phyloP scores from a whole-genome alignment of 2,888 invertebrate genomes.

The Xiphydria camelus region DNA sequence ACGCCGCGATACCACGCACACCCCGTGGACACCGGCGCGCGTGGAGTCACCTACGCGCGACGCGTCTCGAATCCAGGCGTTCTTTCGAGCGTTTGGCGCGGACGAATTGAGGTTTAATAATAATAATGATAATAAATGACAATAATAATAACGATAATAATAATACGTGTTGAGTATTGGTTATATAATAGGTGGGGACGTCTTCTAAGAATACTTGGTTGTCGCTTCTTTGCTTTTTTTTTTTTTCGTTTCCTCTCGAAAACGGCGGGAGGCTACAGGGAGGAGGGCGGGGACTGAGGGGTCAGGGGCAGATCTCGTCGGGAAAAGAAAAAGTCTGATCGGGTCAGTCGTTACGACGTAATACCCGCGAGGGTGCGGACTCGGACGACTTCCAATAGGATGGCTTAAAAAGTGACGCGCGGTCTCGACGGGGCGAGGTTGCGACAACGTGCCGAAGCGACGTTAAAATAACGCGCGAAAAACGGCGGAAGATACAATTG shows the following conservation, averaged over 20 bases:
- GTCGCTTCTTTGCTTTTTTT: conserved; percentile 4
- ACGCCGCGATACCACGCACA: too few relatives aligned
- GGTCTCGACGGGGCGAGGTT: too few relatives aligned
- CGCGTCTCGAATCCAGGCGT: not conserved
- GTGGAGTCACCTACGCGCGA: too few relatives aligned
- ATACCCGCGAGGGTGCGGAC: too few relatives aligned
- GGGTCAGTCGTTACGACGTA: too few relatives aligned
- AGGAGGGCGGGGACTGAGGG: not conserved
- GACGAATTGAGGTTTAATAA: conserved; percentile 9
- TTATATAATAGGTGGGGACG: conserved; percentile 26
- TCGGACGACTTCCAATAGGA: too few relatives aligned
- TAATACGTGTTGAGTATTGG: conserved; percentile 31
- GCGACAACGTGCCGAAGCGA: too few relatives aligned
- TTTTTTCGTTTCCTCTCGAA: conserved; percentile 1
- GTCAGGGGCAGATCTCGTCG: conserved; percentile 2
- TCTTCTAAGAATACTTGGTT: conserved; percentile 2
- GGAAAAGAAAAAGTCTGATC: conserved; percentile 14
- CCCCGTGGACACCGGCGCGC: not conserved
- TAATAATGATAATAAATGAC: conserved; percentile 20
- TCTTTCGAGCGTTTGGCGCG: too few relatives aligned
- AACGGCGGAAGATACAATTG: too few relatives aligned
- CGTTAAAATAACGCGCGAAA: too few relatives aligned
- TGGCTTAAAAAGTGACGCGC: too few relatives aligned
- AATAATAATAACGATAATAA: conserved; percentile 28
- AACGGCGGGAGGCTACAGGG: conserved; percentile 4